Evolutionary conservation across 1,140 invertebrate genomes (phyloP).

Genomic region (Calliphora vicina): DNA sequence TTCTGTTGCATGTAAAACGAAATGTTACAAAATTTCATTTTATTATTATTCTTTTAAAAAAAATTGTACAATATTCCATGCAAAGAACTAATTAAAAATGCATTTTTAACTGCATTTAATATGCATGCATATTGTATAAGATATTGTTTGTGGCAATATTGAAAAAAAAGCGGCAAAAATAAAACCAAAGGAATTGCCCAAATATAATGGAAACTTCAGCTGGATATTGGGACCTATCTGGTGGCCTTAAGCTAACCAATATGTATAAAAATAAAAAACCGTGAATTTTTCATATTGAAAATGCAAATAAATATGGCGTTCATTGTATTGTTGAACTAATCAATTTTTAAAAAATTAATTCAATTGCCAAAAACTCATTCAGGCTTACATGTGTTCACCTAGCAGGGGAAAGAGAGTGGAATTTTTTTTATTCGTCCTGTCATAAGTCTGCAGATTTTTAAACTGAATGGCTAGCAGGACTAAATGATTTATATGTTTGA

Average conservation of each 20-base stretch:
- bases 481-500: neutral
- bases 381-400: slow-evolving; percentile 44
- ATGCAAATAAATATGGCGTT: slow-evolving; percentile 18
- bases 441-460: neutral
- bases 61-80: too few relatives aligned
- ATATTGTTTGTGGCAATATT: neutral
- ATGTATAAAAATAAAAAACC: neutral
- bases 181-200: neutral
- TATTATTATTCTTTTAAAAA: too few relatives aligned
- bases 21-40: too few relatives aligned
- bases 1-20: too few relatives aligned
- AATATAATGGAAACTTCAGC: too few relatives aligned
- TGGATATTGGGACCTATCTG: too few relatives aligned
- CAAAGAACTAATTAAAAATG: slow-evolving; percentile 23
- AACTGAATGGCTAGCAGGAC: neutral
- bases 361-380: slow-evolving; percentile 63
- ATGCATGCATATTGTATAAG: slow-evolving; percentile 33
- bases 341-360: slow-evolving; percentile 64
- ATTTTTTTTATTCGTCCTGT: neutral
- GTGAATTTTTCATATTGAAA: neutral
- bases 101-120: slow-evolving; percentile 22
- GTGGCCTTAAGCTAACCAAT: neutral
- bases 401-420: slow-evolving; percentile 17
- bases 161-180: neutral
- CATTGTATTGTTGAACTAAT: slow-evolving; percentile 46